Conservation (phyloP, 2,797 vertebrate genomes). For the Poeciliopsis turneri region DNA sequence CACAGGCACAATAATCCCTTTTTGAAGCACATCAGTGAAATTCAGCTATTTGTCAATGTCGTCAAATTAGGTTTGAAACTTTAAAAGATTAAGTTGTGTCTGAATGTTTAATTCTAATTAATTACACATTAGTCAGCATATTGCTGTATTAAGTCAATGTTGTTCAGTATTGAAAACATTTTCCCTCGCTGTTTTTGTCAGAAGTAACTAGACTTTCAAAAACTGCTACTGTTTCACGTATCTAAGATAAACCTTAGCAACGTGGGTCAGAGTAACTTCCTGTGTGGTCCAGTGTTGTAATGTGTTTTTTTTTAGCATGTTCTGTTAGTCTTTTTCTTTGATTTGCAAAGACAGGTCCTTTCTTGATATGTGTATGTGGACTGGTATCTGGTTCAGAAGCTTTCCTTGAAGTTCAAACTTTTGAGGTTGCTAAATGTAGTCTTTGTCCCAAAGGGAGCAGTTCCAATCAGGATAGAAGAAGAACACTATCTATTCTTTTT, state of each 20-base stretch:
- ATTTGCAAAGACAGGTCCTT: not conserved
- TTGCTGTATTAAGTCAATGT: not conserved
- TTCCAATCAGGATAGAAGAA: not conserved
- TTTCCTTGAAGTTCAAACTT: not conserved
- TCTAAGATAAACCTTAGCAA: not conserved
- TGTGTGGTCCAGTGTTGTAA: not conserved
- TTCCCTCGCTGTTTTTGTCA: not conserved
- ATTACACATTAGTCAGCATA: not conserved
- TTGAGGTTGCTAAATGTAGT: not conserved
- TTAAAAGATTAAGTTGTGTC: not conserved
- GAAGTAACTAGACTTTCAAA: not conserved
- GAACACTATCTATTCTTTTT: not conserved
- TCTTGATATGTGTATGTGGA: not conserved
- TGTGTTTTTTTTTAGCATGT: not conserved
- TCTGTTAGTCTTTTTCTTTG: not conserved
- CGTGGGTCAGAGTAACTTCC: not conserved
- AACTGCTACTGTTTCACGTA: not conserved
- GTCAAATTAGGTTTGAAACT: not conserved
- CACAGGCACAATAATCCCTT: not conserved
- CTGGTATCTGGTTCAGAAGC: not conserved
- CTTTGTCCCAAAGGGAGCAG: not conserved
- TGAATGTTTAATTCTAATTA: not conserved
- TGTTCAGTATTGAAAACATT: not conserved
- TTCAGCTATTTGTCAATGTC: not conserved
- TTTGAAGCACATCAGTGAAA: not conserved